Percentiles rank a stretch among this genome's conserved stretches.
phyloP scores from a whole-genome alignment of 2,113 vertebrate species.

The Sander lucioperca region DNA sequence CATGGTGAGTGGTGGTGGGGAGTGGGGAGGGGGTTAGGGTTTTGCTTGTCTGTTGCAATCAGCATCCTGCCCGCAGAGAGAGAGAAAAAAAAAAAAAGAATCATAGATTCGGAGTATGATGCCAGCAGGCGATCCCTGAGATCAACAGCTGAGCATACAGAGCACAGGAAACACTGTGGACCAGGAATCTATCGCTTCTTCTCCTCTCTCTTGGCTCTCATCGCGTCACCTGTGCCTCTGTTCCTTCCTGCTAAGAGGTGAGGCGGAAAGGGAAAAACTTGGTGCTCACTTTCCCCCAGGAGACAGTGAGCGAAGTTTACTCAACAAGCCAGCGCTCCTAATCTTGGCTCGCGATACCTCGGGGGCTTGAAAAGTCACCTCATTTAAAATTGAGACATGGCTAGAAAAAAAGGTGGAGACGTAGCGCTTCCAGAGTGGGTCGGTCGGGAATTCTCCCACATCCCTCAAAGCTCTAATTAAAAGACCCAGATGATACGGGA shows the following conservation, averaged over 20 bases:
- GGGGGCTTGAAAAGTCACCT: constrained; percentile 55
- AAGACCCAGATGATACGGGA: constrained; percentile 75
- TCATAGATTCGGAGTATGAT: constrained; percentile 36
- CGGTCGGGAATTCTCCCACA: constrained; percentile 62
- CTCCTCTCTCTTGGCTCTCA: constrained; percentile 39
- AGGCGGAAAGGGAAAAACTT: constrained; percentile 54
- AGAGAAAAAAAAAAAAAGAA: constrained; percentile 20
- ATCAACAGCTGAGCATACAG: constrained; percentile 40
- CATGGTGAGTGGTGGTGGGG: too few relatives aligned
- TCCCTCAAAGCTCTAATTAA: constrained; percentile 82
- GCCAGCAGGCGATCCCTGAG: constrained; percentile 56
- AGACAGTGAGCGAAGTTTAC: constrained; percentile 42
- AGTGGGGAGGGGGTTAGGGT: background rate
- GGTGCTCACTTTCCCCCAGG: background rate
- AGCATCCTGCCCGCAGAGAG: constrained; percentile 40
- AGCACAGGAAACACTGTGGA: constrained; percentile 27
- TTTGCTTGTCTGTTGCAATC: constrained; percentile 39
- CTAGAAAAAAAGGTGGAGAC: constrained; percentile 61
- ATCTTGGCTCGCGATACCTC: constrained; percentile 51
- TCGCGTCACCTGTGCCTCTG: constrained; percentile 25
- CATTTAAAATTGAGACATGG: constrained; percentile 75
- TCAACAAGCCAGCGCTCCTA: constrained; percentile 37
- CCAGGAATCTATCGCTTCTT: constrained; percentile 20
- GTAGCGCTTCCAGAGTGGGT: constrained; percentile 47
- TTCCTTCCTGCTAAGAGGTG: constrained; percentile 38